Evolutionary conservation across 2,797 vertebrate genomes (phyloP).

Genomic region (Tapera naevia): DNA sequence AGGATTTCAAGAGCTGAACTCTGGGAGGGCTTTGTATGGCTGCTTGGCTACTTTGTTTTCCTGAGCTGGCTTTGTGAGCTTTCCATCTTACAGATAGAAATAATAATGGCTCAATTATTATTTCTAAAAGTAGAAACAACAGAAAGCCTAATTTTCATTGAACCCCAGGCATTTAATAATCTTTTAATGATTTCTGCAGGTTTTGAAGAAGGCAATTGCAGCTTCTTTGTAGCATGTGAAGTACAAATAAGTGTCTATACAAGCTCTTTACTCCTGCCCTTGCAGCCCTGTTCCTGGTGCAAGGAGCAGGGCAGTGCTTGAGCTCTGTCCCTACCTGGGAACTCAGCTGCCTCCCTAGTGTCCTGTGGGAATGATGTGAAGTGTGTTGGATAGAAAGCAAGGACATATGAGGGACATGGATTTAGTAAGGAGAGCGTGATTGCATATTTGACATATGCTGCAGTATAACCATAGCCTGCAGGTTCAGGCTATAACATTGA

Average conservation of each 20-base stretch:
- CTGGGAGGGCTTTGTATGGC: not conserved
- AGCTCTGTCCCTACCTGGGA: not conserved
- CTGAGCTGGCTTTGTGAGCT: not conserved
- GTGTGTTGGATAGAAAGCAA: not conserved
- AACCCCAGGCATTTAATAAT: not conserved
- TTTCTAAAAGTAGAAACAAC: not conserved
- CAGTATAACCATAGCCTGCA: not conserved
- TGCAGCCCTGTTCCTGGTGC: not conserved
- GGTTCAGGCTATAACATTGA: not conserved
- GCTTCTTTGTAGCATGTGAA: not conserved
- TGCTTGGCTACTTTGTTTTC: slow-evolving; percentile 35
- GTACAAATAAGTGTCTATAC: not conserved
- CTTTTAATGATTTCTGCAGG: not conserved
- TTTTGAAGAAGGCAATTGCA: not conserved
- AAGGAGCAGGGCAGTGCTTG: not conserved
- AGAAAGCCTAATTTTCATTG: not conserved
- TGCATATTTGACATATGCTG: not conserved
- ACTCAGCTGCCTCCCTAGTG: not conserved
- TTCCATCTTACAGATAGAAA: not conserved
- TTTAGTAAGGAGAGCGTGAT: not conserved
- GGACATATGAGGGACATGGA: not conserved
- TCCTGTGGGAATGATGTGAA: not conserved
- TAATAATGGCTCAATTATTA: slow-evolving; percentile 18
- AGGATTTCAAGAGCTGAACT: slow-evolving; percentile 39
- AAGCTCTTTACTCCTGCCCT: not conserved